These are phyloP conservation scores for Hetaerina titia DNA, from an alignment of 2,888 invertebrate species.

Conservation along the genomic window DNA sequence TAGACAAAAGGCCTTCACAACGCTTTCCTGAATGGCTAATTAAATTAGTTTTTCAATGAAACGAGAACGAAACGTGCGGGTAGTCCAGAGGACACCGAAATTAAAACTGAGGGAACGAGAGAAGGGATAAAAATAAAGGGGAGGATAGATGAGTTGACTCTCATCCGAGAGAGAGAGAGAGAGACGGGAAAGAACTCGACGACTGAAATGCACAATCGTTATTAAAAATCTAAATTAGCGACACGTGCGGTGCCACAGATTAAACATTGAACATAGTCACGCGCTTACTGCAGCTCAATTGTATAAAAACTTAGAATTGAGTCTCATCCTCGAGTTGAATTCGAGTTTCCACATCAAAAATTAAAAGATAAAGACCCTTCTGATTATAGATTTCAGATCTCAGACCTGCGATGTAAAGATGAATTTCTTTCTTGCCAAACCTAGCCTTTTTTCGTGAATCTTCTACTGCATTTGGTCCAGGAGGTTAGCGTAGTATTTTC, in stretches of 20 bases:
- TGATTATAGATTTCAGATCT: too few relatives aligned
- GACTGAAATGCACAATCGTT: not conserved
- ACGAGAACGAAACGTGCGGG: not conserved
- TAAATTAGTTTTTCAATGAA: conserved; percentile 44
- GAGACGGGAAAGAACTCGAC: not conserved
- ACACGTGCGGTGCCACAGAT: not conserved
- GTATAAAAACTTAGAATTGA: too few relatives aligned
- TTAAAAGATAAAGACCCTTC: too few relatives aligned
- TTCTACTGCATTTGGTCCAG: too few relatives aligned
- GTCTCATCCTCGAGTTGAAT: too few relatives aligned
- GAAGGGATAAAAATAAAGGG: not conserved
- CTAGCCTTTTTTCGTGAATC: too few relatives aligned
- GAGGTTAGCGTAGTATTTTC: too few relatives aligned
- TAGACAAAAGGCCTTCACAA: not conserved
- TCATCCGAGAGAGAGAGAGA: not conserved
- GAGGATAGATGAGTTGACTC: not conserved
- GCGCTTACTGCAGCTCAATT: too few relatives aligned
- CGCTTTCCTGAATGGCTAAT: not conserved
- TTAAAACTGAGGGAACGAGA: not conserved
- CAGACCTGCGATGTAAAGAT: too few relatives aligned
- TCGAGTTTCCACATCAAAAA: too few relatives aligned
- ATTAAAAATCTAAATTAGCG: not conserved
- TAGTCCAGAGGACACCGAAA: not conserved
- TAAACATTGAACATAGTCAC: too few relatives aligned
- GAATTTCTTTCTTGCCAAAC: too few relatives aligned